Percentiles rank a stretch among this genome's conserved stretches.
phyloP scores from a whole-genome alignment of 2,888 invertebrate genomes.

The Cataglyphis livida region DNA sequence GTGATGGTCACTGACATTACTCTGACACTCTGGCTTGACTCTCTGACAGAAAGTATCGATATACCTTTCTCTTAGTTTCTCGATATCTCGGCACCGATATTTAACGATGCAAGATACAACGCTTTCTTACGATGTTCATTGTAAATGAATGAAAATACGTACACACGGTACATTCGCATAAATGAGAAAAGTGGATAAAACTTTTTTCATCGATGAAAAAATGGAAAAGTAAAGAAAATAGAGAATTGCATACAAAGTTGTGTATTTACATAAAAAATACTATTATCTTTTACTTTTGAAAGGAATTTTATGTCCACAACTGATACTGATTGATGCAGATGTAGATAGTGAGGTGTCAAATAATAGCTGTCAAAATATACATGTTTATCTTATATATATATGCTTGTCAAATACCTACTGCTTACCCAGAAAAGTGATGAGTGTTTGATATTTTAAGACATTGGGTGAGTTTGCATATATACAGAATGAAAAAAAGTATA shows the following conservation, averaged over 20 bases:
- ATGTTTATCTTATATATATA: neutral
- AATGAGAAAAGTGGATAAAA: neutral
- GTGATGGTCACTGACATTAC: slow-evolving; percentile 14
- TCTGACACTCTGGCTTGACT: too few relatives aligned
- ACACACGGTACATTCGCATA: neutral
- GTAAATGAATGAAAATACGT: neutral
- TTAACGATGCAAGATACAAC: neutral
- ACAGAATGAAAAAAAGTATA: neutral
- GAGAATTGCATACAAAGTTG: neutral
- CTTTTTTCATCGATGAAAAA: neutral
- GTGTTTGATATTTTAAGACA: slow-evolving; percentile 43
- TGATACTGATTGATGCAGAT: neutral
- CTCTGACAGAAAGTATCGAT: slow-evolving; percentile 27
- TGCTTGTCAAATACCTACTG: neutral
- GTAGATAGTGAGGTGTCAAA: neutral
- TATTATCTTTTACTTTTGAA: neutral
- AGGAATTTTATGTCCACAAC: neutral
- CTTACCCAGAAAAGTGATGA: slow-evolving; percentile 17
- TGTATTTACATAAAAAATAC: neutral
- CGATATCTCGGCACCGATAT: slow-evolving; percentile 34
- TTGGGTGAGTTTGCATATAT: neutral
- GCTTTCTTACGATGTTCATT: neutral
- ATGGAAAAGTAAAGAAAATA: neutral
- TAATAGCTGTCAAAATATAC: neutral
- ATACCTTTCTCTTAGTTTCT: neutral